Evolutionary conservation across 2,113 vertebrate species (phyloP).

Genomic region (Callochromis pleurospilus): DNA sequence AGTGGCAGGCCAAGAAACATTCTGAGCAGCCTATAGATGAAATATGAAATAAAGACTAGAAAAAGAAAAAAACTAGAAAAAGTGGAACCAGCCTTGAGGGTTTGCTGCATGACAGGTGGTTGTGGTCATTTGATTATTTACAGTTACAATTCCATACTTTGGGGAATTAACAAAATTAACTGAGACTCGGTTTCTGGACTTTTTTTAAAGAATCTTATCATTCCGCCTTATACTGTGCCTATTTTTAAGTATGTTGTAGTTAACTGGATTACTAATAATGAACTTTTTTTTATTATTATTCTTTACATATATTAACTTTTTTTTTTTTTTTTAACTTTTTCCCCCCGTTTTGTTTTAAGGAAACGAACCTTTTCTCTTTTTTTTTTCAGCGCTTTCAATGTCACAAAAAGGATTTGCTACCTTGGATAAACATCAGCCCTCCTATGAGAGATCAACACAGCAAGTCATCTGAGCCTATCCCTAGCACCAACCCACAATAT

Average conservation of each 20-base stretch:
- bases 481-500: neutral
- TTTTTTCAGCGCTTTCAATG: fast-evolving
- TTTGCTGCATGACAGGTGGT: neutral
- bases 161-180: neutral
- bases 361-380: neutral
- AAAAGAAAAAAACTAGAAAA: neutral
- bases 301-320: neutral
- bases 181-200: neutral
- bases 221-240: neutral
- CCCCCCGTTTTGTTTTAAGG: neutral
- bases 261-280: neutral
- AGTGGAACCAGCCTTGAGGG: neutral
- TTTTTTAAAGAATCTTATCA: neutral
- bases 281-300: neutral
- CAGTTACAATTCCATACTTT: neutral
- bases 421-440: neutral
- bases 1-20: neutral
- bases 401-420: neutral
- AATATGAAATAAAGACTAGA: neutral
- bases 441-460: neutral
- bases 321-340: fast-evolving
- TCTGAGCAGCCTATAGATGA: neutral
- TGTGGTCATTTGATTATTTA: neutral
- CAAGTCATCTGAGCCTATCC: neutral
- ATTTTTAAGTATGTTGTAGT: neutral